phyloP scores from a whole-genome alignment of 1,140 invertebrate species.

The Drosophila lacertosa region DNA sequence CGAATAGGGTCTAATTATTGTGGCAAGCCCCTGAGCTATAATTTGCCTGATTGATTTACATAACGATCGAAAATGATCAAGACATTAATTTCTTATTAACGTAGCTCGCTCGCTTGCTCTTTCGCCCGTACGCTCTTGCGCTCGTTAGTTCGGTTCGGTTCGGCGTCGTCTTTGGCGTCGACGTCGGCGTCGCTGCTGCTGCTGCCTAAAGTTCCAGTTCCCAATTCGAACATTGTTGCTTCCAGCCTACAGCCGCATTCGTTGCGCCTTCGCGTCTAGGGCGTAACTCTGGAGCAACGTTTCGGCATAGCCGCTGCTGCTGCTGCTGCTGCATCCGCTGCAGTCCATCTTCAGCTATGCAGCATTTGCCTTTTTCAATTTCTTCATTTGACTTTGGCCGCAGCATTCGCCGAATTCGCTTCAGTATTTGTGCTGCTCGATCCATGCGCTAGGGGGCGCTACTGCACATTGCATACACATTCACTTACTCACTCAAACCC shows the following conservation, averaged over 20 bases:
- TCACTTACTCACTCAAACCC: neutral
- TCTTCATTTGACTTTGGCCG: conserved; percentile 20
- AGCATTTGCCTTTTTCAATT: conserved; percentile 49
- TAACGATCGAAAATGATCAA: conserved; percentile 84
- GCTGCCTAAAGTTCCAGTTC: conserved; percentile 16
- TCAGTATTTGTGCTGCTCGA: conserved; percentile 27
- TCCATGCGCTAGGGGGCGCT: conserved; percentile 55
- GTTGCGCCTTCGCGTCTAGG: conserved; percentile 51
- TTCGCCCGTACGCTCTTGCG: conserved; percentile 9
- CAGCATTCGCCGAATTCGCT: neutral
- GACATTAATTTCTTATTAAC: conserved; percentile 84
- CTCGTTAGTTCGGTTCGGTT: conserved; percentile 16
- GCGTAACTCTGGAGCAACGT: conserved; percentile 63
- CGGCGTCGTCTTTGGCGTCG: conserved; percentile 5
- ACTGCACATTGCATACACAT: conserved; percentile 3
- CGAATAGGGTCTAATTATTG: conserved; percentile 84
- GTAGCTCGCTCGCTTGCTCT: conserved; percentile 61
- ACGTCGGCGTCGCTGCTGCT: conserved; percentile 24
- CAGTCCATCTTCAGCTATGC: conserved; percentile 20
- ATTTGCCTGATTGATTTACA: conserved; percentile 84
- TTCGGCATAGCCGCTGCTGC: neutral
- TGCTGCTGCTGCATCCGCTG: conserved; percentile 14
- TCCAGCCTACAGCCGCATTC: conserved; percentile 28
- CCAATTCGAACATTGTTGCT: conserved; percentile 43
- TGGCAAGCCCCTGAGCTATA: conserved; percentile 84